A percentile compares a stretch with the other conserved stretches of the same genome.
Evolutionary conservation across 2,113 vertebrate genomes (phyloP).

Genomic region (Fregetta grallaria): DNA sequence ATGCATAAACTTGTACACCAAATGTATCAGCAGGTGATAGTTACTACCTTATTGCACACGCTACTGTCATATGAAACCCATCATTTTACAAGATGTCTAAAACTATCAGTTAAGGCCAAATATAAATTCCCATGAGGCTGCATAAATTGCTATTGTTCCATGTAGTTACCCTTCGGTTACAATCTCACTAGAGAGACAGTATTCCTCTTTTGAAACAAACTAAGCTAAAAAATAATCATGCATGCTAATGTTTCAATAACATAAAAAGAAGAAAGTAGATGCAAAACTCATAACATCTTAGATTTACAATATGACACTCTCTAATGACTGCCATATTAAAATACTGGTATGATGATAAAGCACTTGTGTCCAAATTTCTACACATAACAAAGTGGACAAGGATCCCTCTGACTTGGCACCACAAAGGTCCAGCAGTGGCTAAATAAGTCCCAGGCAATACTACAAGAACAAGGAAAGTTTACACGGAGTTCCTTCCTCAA

Average conservation of each 20-base stretch:
- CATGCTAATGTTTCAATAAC: background rate
- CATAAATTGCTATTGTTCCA: background rate
- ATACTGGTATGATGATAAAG: background rate
- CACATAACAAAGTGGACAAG: background rate
- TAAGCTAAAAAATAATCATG: background rate
- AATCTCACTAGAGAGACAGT: background rate
- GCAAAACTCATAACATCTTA: background rate
- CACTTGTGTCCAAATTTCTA: background rate
- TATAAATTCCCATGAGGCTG: background rate
- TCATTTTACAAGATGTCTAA: background rate
- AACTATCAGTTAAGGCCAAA: background rate
- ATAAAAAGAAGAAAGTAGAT: background rate
- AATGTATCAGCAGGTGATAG: background rate
- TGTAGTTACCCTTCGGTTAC: background rate
- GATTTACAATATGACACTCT: background rate
- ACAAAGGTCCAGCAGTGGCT: background rate
- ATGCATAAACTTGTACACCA: no score
- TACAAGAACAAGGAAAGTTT: background rate
- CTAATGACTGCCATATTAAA: background rate
- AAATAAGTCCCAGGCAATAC: background rate
- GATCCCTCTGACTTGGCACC: background rate
- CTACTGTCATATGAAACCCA: background rate
- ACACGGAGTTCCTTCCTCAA: background rate
- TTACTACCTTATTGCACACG: background rate
- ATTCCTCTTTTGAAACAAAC: background rate